These are phyloP conservation scores for Cichladusa arquata DNA, from an alignment of 2,113 vertebrate species.

Conservation along the genomic window DNA sequence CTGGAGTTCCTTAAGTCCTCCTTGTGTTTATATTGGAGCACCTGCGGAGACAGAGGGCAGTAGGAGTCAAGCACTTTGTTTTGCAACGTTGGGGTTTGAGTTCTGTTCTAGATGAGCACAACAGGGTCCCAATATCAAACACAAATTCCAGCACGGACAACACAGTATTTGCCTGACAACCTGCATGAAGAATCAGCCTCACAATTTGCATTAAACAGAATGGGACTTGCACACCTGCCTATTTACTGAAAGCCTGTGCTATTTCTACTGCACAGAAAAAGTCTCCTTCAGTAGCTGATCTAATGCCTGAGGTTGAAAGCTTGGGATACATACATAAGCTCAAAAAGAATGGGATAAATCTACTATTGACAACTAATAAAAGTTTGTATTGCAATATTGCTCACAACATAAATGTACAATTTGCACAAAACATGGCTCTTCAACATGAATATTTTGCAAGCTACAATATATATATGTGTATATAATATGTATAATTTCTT, in stretches of 20 bases:
- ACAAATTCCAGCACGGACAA: not conserved
- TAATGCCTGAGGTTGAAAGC: constrained; percentile 32
- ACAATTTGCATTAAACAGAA: not conserved
- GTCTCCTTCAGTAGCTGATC: not conserved
- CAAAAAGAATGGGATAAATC: constrained; percentile 27
- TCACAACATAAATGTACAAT: constrained; percentile 70
- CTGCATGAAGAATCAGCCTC: not conserved
- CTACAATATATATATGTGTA: constrained; percentile 45
- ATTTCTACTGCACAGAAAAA: not conserved
- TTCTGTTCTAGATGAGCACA: not conserved
- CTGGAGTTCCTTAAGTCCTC: not conserved
- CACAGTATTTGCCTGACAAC: not conserved
- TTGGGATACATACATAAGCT: not conserved
- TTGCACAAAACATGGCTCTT: constrained; percentile 69
- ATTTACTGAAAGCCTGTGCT: not conserved
- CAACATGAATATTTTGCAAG: constrained; percentile 68
- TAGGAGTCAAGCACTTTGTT: constrained; percentile 22
- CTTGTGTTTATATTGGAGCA: not conserved
- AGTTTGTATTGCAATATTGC: constrained; percentile 53
- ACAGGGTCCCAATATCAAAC: not conserved
- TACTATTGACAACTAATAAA: constrained; percentile 49
- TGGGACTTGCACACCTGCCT: not conserved
- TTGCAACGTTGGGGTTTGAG: not conserved
- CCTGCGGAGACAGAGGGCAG: not conserved
- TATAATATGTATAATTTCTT: constrained; percentile 35